Percentiles rank a stretch among this genome's conserved stretches.
Conservation (phyloP, 2,888 invertebrate genomes). For the Synergus itoensis region DNA sequence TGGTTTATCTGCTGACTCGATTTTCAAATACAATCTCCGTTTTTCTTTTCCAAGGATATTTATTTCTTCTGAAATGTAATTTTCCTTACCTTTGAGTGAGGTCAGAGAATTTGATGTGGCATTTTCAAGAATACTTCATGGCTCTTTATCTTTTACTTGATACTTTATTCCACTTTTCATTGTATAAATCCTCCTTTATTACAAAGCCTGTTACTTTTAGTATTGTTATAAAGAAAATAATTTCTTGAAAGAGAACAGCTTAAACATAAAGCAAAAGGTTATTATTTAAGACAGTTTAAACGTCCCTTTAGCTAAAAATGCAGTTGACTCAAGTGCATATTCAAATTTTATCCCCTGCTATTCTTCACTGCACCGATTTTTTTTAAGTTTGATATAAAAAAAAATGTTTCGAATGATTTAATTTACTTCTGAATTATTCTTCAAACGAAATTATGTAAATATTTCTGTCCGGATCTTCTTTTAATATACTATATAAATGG, state of each 20-base stretch:
- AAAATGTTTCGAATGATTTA: neutral
- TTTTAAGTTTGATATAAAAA: neutral
- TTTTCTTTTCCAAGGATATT: neutral
- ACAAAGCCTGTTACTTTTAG: neutral
- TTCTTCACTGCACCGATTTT: conserved; percentile 43
- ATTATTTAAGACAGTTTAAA: conserved; percentile 13
- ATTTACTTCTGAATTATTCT: neutral
- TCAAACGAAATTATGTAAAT: neutral
- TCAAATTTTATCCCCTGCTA: conserved; percentile 45
- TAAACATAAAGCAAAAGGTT: neutral
- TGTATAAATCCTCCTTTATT: neutral
- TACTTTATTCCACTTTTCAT: neutral
- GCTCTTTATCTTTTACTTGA: neutral
- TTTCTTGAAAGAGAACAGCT: neutral
- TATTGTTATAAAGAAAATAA: neutral
- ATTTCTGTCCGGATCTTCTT: neutral
- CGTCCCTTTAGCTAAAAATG: conserved; percentile 23
- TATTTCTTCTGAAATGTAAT: neutral
- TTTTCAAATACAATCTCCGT: neutral
- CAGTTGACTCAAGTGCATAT: conserved; percentile 45
- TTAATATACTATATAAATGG: neutral
- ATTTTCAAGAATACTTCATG: conserved; percentile 4
- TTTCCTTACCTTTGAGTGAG: neutral
- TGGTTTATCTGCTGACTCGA: neutral
- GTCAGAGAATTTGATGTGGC: neutral